Evolutionary conservation across 2,888 invertebrate species (phyloP).

Genomic region (Synanthedon tipuliformis): DNA sequence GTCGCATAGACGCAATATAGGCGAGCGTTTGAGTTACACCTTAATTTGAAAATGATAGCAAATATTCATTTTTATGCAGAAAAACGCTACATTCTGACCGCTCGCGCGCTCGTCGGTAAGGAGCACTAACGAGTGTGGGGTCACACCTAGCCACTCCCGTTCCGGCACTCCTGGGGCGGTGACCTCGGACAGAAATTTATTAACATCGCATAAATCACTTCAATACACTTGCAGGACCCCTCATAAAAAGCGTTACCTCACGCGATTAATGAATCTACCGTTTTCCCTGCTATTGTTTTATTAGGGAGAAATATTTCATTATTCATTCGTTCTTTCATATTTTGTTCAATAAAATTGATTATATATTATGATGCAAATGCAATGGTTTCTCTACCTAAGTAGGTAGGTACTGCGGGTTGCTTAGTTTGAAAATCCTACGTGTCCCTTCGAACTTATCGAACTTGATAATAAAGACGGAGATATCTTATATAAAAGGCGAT

Average conservation of each 20-base stretch:
- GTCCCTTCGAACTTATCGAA: too few species aligned
- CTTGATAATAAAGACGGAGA: too few species aligned
- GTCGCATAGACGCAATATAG: too few species aligned
- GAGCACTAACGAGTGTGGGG: conserved; percentile 18
- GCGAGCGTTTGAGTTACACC: too few species aligned
- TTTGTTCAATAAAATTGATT: too few species aligned
- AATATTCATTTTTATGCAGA: too few species aligned
- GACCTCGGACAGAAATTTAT: conserved; percentile 49
- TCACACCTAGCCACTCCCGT: conserved; percentile 23
- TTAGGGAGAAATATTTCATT: conserved; percentile 18
- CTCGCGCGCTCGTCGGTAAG: conserved; percentile 16
- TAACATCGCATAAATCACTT: conserved; percentile 45
- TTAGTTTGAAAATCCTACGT: too few species aligned
- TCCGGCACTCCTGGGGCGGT: conserved; percentile 31
- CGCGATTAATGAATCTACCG: conserved; percentile 11
- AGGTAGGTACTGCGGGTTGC: too few species aligned
- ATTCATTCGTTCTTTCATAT: conserved; percentile 3
- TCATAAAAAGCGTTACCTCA: conserved; percentile 19
- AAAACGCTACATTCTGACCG: conserved; percentile 7
- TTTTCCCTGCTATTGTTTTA: conserved; percentile 9
- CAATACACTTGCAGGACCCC: conserved; percentile 27
- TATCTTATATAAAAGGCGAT: too few species aligned
- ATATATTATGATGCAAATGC: too few species aligned
- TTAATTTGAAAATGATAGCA: too few species aligned
- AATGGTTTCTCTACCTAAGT: too few species aligned